These are phyloP conservation scores for Beaufortia kweichowensis DNA, from an alignment of 2,113 vertebrate species.

Conservation along the genomic window DNA sequence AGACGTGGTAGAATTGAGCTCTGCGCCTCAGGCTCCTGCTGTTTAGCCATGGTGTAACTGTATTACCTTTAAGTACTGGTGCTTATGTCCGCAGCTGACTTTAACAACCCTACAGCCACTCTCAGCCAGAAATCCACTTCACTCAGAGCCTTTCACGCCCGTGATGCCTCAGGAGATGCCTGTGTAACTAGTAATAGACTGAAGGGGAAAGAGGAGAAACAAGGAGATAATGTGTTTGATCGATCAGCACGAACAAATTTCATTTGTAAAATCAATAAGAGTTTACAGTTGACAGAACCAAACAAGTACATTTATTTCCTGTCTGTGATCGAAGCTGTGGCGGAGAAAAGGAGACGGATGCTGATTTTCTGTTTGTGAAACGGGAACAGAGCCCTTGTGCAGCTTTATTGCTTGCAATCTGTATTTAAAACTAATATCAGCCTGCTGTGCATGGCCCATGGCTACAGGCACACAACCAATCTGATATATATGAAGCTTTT, in stretches of 20 bases:
- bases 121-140: constrained; percentile 73
- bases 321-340: constrained; percentile 91
- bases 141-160: constrained; percentile 78
- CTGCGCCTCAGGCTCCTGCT: constrained; percentile 63
- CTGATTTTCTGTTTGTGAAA: constrained; percentile 70
- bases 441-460: constrained; percentile 75
- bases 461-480: constrained; percentile 78
- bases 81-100: constrained; percentile 71
- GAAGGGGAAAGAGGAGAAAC: constrained; percentile 63
- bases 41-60: constrained; percentile 72
- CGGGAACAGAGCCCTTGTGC: constrained; percentile 70
- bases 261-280: constrained; percentile 98
- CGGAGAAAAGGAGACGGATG: constrained; percentile 56
- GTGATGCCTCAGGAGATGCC: constrained; percentile 86
- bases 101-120: constrained; percentile 67
- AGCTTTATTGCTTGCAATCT: constrained; percentile 82
- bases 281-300: constrained; percentile 96
- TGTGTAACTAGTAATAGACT: constrained; percentile 93
- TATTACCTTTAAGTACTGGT: constrained; percentile 78
- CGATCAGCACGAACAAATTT: constrained; percentile 99
- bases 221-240: constrained; percentile 98
- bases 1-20: constrained; percentile 54
- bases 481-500: constrained; percentile 76
- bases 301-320: constrained; percentile 93
- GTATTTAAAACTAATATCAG: constrained; percentile 89